phyloP scores from a whole-genome alignment of 2,113 vertebrate species.

The Oreochromis aureus region DNA sequence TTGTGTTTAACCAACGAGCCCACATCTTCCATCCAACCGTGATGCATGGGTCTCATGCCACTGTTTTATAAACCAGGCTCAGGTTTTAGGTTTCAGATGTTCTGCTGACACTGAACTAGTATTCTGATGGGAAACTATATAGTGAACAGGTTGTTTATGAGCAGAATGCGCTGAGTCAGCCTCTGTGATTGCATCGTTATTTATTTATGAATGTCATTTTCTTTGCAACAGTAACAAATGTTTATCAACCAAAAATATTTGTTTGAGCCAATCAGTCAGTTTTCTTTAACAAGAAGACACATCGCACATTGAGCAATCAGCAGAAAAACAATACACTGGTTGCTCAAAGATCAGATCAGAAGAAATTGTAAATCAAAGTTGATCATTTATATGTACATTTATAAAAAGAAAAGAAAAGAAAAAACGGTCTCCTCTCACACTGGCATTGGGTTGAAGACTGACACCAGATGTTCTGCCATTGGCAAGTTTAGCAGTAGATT shows the following conservation, averaged over 20 bases:
- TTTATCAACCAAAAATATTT: not conserved
- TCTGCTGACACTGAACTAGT: not conserved
- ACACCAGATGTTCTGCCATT: conserved; percentile 23
- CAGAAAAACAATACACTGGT: not conserved
- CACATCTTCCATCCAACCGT: not conserved
- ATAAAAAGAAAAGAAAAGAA: not conserved
- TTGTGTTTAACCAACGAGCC: conserved; percentile 9
- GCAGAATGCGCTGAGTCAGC: not conserved
- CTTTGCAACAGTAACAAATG: not conserved
- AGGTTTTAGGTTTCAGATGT: conserved; percentile 2
- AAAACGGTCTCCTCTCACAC: not conserved
- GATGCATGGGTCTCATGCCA: not conserved
- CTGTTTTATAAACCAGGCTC: not conserved
- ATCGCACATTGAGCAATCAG: not conserved
- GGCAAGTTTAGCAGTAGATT: not conserved
- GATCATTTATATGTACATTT: not conserved
- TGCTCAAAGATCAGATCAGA: not conserved
- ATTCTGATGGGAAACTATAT: not conserved
- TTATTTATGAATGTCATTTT: not conserved
- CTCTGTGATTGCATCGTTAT: not conserved
- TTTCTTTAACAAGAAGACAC: not conserved
- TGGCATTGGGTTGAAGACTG: not conserved
- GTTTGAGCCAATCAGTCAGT: not conserved
- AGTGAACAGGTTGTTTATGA: not conserved
- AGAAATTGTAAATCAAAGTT: not conserved